Base-by-base conservation (phyloP, 2,113 vertebrate genomes). In the Tylochromis polylepis region DNA sequence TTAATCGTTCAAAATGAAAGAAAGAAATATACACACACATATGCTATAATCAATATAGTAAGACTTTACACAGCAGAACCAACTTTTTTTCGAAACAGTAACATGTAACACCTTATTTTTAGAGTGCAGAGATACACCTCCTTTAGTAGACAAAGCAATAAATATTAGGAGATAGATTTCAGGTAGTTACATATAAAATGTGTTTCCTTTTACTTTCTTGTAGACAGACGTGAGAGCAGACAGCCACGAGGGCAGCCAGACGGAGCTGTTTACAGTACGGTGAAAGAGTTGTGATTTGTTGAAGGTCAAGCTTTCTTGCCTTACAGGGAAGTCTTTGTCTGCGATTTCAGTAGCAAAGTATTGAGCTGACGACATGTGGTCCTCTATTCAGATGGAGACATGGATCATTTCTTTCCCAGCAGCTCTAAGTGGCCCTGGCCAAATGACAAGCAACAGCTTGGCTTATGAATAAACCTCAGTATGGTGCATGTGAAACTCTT, bases 401-500 rank as follows among this genome's bases (percentile, higher is more conserved):
- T 82, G 82, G 94, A 93, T 92, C 83, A 91, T 93, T 95, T 94
- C 82, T 94, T 88, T 89, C 89, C 88, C 78, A 31, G 89, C 79
- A 92, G 88, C 93, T 85, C 87, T 92, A 92, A 93, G 92, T 88
- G 91, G 92, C 88, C 83, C 79, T 93, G 91, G 91, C 88, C 91
- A 91, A 93, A 91, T 94, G 93, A 91, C 89, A 91, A 88, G 91
- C 93, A 93, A 94, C 93, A 94, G 95, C 92, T 94, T 94, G 94
- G 88, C 65, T 87, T 94, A 91, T 93, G 93, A 96, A 93, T 93
- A 94, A 93, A 91, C 87, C 92, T 62, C 91, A 88, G 92, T 78
- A 79, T 91, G 92, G 84, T 86, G 70, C 88, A 85, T 84, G 90
- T 59, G 87, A 91, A 84, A 87, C 65, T 79, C 78, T 94, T 87